These are phyloP conservation scores for Leucophenga maculata DNA, from an alignment of 2,888 invertebrate species.

Conservation along the genomic window DNA sequence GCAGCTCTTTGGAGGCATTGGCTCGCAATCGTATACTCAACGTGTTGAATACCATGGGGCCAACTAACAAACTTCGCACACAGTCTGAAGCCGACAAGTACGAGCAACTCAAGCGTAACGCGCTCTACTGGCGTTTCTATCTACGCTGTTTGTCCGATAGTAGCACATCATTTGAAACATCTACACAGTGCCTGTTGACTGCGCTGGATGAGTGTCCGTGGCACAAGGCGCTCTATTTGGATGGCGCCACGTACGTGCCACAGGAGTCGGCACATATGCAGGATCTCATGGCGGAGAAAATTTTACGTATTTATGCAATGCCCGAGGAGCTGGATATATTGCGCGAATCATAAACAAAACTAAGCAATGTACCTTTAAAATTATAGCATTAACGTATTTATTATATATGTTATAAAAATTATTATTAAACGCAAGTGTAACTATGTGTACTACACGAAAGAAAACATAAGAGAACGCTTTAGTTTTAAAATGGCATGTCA, in stretches of 20 bases:
- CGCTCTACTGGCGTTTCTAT: conserved; percentile 78
- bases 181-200: conserved; percentile 71
- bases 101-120: conserved; percentile 60
- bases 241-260: conserved; percentile 78
- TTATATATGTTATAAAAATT: no score
- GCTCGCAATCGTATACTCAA: conserved; percentile 64
- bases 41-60: conserved; percentile 58
- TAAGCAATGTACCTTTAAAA: no score
- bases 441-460: no score
- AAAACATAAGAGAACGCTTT: no score
- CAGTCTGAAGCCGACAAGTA: conserved; percentile 44
- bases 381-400: no score
- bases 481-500: no score
- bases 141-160: conserved; percentile 74
- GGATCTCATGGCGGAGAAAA: conserved; percentile 83
- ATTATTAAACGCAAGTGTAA: no score
- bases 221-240: conserved; percentile 79
- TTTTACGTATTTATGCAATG: conserved; percentile 82
- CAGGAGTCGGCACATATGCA: conserved; percentile 79
- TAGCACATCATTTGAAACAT: conserved; percentile 63
- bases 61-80: conserved; percentile 42
- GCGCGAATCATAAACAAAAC: conserved; percentile 57
- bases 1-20: conserved; percentile 37
- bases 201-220: conserved; percentile 79
- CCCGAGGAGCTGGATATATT: conserved; percentile 83